Percentiles rank a stretch among this genome's conserved stretches.
These are phyloP conservation scores for Mus spretus DNA, from an alignment of 2,797 vertebrate genomes.

Conservation along the genomic window DNA sequence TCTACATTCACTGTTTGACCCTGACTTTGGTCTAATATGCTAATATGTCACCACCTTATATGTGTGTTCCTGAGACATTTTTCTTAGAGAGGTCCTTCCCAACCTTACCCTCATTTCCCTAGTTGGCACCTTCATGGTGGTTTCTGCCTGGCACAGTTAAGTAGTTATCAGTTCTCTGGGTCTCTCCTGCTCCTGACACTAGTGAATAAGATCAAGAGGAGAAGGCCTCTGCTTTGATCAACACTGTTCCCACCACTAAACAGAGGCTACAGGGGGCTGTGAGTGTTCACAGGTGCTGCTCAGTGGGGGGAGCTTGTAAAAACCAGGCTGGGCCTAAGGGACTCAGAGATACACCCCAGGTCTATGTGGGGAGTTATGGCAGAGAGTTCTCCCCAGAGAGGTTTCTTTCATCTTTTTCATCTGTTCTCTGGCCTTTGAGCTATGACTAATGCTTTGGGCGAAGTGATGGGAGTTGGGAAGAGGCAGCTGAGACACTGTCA, in stretches of 20 bases:
- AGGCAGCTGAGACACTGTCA: neutral
- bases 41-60: neutral
- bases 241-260: neutral
- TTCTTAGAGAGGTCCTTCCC: neutral
- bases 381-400: too few species aligned
- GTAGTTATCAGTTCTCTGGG: neutral
- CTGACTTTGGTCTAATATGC: neutral
- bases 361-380: neutral
- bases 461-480: neutral
- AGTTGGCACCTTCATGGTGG: neutral
- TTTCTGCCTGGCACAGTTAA: neutral
- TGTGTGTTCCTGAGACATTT: too few species aligned
- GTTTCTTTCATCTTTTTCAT: too few species aligned
- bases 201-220: neutral
- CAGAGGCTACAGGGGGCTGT: neutral
- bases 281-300: too few species aligned
- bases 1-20: fast-evolving
- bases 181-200: neutral
- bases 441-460: neutral
- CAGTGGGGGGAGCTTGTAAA: neutral
- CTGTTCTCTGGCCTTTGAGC: neutral
- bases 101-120: neutral
- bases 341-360: too few species aligned
- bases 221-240: neutral
- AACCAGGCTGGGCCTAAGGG: neutral